Base-by-base conservation (phyloP, 2,113 vertebrate species). In the Orycteropus afer region DNA sequence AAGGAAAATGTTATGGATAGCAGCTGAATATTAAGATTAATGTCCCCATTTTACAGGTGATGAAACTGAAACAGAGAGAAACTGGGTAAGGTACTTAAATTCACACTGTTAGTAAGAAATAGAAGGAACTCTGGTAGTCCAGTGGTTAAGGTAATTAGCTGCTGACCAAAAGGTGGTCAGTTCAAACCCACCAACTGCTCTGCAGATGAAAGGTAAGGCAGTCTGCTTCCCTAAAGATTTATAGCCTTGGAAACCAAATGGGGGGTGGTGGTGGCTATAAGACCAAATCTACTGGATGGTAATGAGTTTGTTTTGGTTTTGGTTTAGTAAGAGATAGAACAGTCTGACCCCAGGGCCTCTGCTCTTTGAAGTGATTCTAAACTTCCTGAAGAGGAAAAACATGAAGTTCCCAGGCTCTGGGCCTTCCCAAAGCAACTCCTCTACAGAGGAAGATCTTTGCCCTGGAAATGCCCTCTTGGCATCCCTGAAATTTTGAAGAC, bases 391-490 rank as follows among this genome's bases (percentile, higher is more conserved):
- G 32, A 79, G 11, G 3, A 67, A 37, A 73, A 45, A 20, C 5
- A 47, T 15, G 0, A 3, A 23, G 47, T 42, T 14, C 9, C n/a
- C 2, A 15, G 6, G 63, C 32, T 2, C 63, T 2, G 37, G 65
- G 65, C 13, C 63, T 69, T 69, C 34, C 34, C 65, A n/a, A 61
- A 69, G 34, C 65, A 69, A 37, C 34, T 23, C 2, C 63, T 49
- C 10, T 13, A 15, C 32, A 32, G 18, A 47, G 15, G 45, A 27
- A 76, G 40, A 53, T 49, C 61, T 57, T 10, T 92, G 32, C 7
- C 37, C n/a, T 34, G 45, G 22, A 91, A 61, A 82, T 34, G n/a
- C 45, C 53, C 10, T 69, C 7, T 83, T 65, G 65, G 78, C 49
- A 76, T 11, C 61, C 20, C 67, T 81, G 73, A 88, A 84, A 83